phyloP scores from a whole-genome alignment of 2,113 vertebrate genomes.

The Parotia lawesii region DNA sequence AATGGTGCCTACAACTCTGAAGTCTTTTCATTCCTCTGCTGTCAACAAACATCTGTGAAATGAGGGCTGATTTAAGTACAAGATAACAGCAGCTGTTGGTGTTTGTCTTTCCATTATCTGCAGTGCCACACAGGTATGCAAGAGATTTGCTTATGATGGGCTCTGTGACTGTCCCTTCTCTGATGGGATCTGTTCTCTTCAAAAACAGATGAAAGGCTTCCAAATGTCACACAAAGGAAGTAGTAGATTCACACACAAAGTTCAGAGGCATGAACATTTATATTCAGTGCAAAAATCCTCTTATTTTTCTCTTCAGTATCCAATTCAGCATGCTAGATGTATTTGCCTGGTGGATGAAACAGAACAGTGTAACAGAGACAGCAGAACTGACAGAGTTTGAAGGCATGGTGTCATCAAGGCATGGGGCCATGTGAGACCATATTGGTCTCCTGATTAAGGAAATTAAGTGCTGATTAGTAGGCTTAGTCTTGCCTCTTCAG shows the following conservation, averaged over 20 bases:
- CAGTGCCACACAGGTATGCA: background rate
- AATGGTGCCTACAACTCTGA: background rate
- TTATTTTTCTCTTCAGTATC: background rate
- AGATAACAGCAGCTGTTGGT: background rate
- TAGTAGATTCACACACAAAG: background rate
- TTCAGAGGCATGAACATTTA: background rate
- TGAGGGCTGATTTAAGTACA: background rate
- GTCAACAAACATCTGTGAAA: slow-evolving; percentile 9
- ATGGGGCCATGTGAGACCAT: background rate
- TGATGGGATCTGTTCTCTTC: background rate
- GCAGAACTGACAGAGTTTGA: background rate
- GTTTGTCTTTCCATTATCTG: background rate
- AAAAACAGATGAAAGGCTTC: background rate
- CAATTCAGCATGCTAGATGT: background rate
- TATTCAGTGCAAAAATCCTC: background rate
- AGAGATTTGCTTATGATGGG: background rate
- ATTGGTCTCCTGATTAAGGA: background rate
- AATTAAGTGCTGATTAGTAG: background rate
- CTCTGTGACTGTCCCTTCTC: background rate
- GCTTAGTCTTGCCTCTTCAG: background rate
- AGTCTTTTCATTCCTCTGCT: background rate
- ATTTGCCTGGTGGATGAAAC: background rate
- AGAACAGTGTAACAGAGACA: background rate
- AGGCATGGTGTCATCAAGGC: background rate
- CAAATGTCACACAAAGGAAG: background rate